phyloP scores from a whole-genome alignment of 2,888 invertebrate species.

The Epinotia nisella region DNA sequence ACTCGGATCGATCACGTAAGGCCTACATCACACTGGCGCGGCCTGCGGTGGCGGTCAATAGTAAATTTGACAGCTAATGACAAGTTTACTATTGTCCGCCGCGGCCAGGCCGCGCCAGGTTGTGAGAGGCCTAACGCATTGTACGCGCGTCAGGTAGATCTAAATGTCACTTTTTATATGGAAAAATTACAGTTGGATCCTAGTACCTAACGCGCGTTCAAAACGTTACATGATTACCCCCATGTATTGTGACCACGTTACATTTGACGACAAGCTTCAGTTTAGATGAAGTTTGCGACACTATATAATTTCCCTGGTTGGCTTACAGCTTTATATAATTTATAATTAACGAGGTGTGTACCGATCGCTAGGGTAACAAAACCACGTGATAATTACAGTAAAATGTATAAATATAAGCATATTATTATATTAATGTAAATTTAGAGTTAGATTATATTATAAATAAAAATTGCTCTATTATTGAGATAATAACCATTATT shows the following conservation, averaged over 20 bases:
- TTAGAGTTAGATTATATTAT: conserved; percentile 51
- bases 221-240: too few relatives aligned
- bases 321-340: conserved; percentile 29
- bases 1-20: too few relatives aligned
- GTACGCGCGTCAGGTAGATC: too few relatives aligned
- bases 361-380: conserved; percentile 66
- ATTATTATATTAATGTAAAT: conserved; percentile 63
- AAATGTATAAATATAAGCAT: conserved; percentile 67
- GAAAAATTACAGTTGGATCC: too few relatives aligned
- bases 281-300: background rate
- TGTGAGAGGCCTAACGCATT: too few relatives aligned
- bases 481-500: conserved; percentile 64
- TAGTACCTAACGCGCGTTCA: too few relatives aligned
- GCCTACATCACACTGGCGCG: too few relatives aligned
- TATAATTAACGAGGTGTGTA: conserved; percentile 47
- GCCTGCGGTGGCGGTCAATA: too few relatives aligned
- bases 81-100: too few relatives aligned
- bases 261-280: conserved; percentile 1
- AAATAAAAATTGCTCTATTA: conserved; percentile 57
- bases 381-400: conserved; percentile 80
- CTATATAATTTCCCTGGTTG: conserved; percentile 14
- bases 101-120: too few relatives aligned
- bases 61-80: too few relatives aligned
- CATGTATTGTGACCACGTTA: conserved; percentile 26
- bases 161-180: too few relatives aligned